Percentiles rank a stretch among this genome's conserved stretches.
Evolutionary conservation across 2,797 vertebrate species (phyloP).

Genomic region (Trachops cirrhosus): DNA sequence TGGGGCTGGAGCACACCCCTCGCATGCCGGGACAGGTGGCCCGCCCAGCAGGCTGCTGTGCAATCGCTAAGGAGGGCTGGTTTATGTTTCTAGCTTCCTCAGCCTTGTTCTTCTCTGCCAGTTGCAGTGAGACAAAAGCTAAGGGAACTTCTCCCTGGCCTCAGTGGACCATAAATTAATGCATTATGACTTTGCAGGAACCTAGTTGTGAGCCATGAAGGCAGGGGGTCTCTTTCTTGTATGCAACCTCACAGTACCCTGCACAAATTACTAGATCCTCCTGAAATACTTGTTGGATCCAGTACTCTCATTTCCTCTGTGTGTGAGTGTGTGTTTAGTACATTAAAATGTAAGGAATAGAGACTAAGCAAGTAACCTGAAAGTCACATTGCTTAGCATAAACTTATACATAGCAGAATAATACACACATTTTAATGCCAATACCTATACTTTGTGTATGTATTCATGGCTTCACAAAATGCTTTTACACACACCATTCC

Average conservation of each 20-base stretch:
- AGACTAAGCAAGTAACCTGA: neutral
- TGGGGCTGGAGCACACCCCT: neutral
- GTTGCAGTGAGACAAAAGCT: neutral
- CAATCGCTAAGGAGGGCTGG: neutral
- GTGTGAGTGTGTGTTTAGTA: neutral
- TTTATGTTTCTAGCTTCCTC: neutral
- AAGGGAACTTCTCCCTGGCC: neutral
- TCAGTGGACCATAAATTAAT: neutral
- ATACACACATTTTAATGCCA: neutral
- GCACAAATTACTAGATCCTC: neutral
- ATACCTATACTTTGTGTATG: neutral
- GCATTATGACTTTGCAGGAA: neutral
- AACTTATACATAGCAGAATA: neutral
- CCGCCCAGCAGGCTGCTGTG: neutral
- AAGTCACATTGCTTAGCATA: neutral
- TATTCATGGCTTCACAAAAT: neutral
- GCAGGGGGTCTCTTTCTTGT: neutral
- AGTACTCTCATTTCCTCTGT: neutral
- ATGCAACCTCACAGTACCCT: neutral
- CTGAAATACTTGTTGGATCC: neutral
- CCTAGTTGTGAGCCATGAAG: neutral
- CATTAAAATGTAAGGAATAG: neutral
- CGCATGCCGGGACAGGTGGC: accelerated
- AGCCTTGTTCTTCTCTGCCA: neutral
- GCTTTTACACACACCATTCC: neutral